These are phyloP conservation scores for Lithophane ornitopus DNA, from an alignment of 2,888 invertebrate genomes.

Conservation along the genomic window DNA sequence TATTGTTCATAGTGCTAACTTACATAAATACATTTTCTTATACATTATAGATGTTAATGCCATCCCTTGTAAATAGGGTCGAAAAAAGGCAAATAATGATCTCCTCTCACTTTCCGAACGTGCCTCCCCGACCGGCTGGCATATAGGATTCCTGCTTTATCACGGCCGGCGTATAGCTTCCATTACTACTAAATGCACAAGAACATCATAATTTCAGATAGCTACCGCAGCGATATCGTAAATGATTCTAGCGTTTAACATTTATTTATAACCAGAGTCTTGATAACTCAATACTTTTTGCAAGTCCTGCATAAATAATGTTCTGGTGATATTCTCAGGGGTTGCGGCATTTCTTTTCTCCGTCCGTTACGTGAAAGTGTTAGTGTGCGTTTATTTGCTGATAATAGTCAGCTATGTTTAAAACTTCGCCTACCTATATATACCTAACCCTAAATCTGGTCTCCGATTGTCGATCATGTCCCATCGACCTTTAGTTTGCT, in stretches of 20 bases:
- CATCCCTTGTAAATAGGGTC: slow-evolving; percentile 2
- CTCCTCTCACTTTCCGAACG: slow-evolving; percentile 17
- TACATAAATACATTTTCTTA: slow-evolving; percentile 28
- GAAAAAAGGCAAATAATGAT: slow-evolving; percentile 27
- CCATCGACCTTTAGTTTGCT: neutral
- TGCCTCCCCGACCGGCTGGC: slow-evolving; percentile 4
- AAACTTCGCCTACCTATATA: neutral
- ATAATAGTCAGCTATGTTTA: neutral
- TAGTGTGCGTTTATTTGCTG: neutral
- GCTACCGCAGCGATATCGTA: slow-evolving; percentile 34
- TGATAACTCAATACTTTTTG: slow-evolving; percentile 14
- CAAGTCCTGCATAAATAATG: neutral
- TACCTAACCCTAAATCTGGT: neutral
- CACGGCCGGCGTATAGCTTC: slow-evolving; percentile 37
- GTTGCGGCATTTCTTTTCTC: neutral
- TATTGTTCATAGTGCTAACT: slow-evolving; percentile 32
- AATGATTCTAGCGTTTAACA: slow-evolving; percentile 37
- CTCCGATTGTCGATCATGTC: neutral
- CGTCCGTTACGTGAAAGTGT: neutral
- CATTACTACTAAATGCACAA: slow-evolving; percentile 54
- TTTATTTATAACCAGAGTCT: slow-evolving; percentile 4
- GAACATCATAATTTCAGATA: slow-evolving; percentile 57
- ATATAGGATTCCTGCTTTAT: slow-evolving; percentile 36
- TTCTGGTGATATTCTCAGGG: neutral
- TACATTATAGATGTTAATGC: slow-evolving; percentile 16